Percentiles rank a stretch among this genome's conserved stretches.
phyloP scores from a whole-genome alignment of 2,888 invertebrate genomes.

The Agrochola circellaris region DNA sequence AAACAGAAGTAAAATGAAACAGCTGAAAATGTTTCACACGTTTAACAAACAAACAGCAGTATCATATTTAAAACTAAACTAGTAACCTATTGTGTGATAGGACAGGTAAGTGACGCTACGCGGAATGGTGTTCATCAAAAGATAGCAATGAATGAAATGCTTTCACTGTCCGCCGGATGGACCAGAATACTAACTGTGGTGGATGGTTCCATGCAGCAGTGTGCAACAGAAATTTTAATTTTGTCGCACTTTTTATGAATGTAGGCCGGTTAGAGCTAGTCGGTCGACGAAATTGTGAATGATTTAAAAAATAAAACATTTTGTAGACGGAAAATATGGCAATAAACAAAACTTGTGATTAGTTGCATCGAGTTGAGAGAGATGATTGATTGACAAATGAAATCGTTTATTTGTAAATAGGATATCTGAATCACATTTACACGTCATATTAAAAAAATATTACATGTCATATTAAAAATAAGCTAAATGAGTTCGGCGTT shows the following conservation, averaged over 20 bases:
- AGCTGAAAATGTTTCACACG: not conserved
- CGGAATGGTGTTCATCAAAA: constrained; percentile 59
- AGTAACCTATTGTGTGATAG: constrained; percentile 57
- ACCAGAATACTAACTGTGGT: constrained; percentile 31
- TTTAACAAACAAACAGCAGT: constrained; percentile 8
- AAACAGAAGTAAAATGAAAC: not conserved
- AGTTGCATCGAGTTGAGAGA: not conserved
- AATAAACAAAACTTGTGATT: not conserved
- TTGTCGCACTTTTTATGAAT: not conserved
- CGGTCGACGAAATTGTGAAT: not conserved
- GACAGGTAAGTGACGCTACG: constrained; percentile 50
- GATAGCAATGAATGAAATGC: constrained; percentile 62
- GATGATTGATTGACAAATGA: not conserved
- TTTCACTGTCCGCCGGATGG: constrained; percentile 49
- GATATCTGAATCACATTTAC: too few species aligned
- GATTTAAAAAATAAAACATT: not conserved
- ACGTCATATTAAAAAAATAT: too few species aligned
- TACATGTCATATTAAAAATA: too few species aligned
- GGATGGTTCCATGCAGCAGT: constrained; percentile 25
- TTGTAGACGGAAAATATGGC: not conserved
- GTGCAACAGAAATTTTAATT: constrained; percentile 6
- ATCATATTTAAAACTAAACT: constrained; percentile 49
- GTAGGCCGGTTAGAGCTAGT: too few species aligned
- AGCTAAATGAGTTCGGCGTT: too few species aligned
- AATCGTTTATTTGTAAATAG: too few species aligned